phyloP scores from a whole-genome alignment of 2,888 invertebrate species.

The Dolichomitus sp. region DNA sequence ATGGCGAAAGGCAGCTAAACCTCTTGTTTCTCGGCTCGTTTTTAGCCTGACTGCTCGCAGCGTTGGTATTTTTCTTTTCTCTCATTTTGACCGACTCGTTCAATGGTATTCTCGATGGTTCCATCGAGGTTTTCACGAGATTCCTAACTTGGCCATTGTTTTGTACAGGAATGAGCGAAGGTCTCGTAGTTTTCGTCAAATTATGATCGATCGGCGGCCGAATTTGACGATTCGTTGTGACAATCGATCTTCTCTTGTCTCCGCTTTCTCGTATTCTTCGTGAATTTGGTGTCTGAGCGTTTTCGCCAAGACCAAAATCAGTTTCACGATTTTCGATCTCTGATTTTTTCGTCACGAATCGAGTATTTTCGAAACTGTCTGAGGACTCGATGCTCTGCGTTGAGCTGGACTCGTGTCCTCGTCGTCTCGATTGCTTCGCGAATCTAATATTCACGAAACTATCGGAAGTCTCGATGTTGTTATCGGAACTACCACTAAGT shows the following conservation, averaged over 20 bases:
- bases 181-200: constrained; percentile 58
- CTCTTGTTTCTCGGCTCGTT: constrained; percentile 71
- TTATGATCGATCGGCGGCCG: constrained; percentile 34
- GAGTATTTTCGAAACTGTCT: constrained; percentile 77
- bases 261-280: constrained; percentile 9
- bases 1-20: constrained; percentile 75
- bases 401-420: constrained; percentile 74
- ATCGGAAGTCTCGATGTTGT: constrained; percentile 81
- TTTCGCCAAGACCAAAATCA: constrained; percentile 2
- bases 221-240: constrained; percentile 41
- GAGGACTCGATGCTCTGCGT: constrained; percentile 78
- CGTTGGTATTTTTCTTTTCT: constrained; percentile 71
- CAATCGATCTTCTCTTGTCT: constrained; percentile 36
- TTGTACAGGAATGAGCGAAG: constrained; percentile 71
- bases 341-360: constrained; percentile 63
- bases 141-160: constrained; percentile 63
- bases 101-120: constrained; percentile 61
- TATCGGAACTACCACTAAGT: constrained; percentile 76
- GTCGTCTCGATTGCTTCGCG: constrained; percentile 70
- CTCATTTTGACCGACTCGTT: constrained; percentile 74
- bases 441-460: constrained; percentile 82
- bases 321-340: constrained; percentile 57
- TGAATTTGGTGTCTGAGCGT: not conserved
- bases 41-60: constrained; percentile 40
- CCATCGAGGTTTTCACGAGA: constrained; percentile 22